Percentiles rank a stretch among this genome's conserved stretches.
phyloP scores from a whole-genome alignment of 2,888 invertebrate genomes.

The Suillia variegata region DNA sequence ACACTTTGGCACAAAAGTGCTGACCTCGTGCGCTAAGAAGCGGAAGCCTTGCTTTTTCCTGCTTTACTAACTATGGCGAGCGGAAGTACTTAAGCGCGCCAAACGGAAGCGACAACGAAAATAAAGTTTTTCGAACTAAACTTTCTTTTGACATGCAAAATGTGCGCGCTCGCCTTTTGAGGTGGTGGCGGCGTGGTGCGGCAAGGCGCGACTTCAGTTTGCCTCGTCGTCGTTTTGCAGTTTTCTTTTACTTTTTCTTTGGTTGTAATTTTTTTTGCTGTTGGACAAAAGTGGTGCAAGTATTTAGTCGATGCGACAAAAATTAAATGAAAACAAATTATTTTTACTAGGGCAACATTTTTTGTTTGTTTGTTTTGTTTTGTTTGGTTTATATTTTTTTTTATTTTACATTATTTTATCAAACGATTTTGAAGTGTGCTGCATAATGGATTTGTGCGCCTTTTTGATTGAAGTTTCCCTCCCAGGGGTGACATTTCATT shows the following conservation, averaged over 20 bases:
- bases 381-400: no score
- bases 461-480: no score
- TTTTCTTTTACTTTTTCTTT: no score
- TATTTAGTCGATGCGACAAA: not conserved
- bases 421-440: no score
- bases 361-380: no score
- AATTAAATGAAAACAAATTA: constrained; percentile 3
- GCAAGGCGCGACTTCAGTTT: no score
- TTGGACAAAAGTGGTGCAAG: not conserved
- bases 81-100: constrained; percentile 6
- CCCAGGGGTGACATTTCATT: no score
- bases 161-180: not conserved
- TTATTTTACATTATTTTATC: no score
- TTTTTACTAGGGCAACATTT: no score
- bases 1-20: not conserved
- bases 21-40: constrained; percentile 1
- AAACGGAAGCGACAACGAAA: not conserved
- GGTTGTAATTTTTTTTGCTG: not conserved
- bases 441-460: no score
- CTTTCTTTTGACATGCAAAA: constrained; percentile 5
- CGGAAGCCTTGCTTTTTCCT: not conserved
- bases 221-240: no score
- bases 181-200: no score
- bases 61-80: not conserved
- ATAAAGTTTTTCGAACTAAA: not conserved